Conservation (phyloP, 2,888 invertebrate genomes). For the Hoplodrina blanda region DNA sequence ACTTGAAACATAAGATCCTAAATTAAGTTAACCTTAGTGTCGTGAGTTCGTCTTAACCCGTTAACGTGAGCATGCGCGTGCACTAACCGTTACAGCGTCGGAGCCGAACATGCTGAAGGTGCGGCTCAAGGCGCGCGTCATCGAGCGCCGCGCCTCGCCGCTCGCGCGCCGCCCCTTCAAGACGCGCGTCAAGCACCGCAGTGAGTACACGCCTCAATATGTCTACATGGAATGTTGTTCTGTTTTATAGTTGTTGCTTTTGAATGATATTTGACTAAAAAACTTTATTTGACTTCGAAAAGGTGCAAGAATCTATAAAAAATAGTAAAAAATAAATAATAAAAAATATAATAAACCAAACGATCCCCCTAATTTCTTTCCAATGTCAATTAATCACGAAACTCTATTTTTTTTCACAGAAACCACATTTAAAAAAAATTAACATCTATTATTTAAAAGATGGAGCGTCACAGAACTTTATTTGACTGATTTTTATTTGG, state of each 20-base stretch:
- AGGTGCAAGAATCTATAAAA: not conserved
- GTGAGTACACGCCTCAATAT: constrained; percentile 76
- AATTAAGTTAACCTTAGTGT: constrained; percentile 20
- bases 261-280: constrained; percentile 9
- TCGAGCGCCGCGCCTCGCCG: constrained; percentile 98
- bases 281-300: not conserved
- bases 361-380: not conserved
- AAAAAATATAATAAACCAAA: too few relatives aligned
- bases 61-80: constrained; percentile 76
- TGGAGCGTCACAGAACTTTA: not conserved
- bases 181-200: constrained; percentile 92
- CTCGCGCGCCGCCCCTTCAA: constrained; percentile 95
- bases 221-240: constrained; percentile 12
- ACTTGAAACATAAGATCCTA: not conserved
- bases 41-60: constrained; percentile 37
- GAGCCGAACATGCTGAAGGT: constrained; percentile 99
- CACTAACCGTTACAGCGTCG: constrained; percentile 93
- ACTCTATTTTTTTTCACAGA: not conserved
- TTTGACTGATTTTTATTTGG: not conserved
- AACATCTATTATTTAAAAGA: constrained; percentile 5
- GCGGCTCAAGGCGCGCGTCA: constrained; percentile 98
- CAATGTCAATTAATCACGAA: not conserved
- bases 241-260: constrained; percentile 27
- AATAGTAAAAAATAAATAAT: too few relatives aligned
- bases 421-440: not conserved